Evolutionary conservation across 2,797 vertebrate species (phyloP).

Genomic region (Urosaurus nigricauda): DNA sequence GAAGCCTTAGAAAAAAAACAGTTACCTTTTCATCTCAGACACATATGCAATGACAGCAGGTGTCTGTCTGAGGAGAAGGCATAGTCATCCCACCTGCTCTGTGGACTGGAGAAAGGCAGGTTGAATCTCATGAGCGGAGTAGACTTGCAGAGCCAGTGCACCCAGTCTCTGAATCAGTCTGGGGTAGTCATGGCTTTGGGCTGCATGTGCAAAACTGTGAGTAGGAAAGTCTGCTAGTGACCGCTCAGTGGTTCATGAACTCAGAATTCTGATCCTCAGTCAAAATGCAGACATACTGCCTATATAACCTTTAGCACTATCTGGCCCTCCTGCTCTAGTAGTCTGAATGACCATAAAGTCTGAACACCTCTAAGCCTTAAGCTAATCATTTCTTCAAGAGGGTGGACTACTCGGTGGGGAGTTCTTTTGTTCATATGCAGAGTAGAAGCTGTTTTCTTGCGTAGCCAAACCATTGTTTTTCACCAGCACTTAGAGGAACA

Average conservation of each 20-base stretch:
- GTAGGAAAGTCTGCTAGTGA: neutral
- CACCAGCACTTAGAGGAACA: neutral
- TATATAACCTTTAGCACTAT: neutral
- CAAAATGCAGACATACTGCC: neutral
- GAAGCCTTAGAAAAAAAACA: constrained; percentile 11
- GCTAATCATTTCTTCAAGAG: neutral
- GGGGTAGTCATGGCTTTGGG: neutral
- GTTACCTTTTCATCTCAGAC: neutral
- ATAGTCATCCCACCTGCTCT: neutral
- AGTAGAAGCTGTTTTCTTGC: neutral
- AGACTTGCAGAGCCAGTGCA: neutral
- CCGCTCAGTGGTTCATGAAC: neutral
- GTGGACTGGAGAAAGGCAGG: neutral
- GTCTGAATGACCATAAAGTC: neutral
- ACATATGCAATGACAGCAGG: neutral
- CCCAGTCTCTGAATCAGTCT: too few relatives aligned
- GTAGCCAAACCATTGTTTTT: neutral
- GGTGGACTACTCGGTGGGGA: neutral
- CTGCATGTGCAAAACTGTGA: neutral
- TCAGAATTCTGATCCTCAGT: neutral
- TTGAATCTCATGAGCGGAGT: neutral
- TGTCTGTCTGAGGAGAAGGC: neutral
- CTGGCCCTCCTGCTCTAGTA: neutral
- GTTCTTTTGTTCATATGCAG: neutral
- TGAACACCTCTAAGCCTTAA: constrained; percentile 28